Evolutionary conservation across 2,888 invertebrate genomes (phyloP).

Genomic region (Brachypalpus laphriformis): DNA sequence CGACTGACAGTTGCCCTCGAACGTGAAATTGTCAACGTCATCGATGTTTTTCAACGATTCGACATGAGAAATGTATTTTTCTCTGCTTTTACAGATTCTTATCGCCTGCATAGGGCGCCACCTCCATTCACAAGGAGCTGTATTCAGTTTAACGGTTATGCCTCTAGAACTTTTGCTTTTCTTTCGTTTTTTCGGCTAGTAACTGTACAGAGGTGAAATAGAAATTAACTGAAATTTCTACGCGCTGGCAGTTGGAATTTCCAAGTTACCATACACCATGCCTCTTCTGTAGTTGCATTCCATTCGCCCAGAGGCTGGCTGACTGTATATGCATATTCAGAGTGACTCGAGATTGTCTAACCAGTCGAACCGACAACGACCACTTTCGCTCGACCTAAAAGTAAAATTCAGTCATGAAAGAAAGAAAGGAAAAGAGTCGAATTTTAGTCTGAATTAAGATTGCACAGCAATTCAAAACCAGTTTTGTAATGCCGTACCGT

Average conservation of each 20-base stretch:
- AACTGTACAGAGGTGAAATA: constrained; percentile 73
- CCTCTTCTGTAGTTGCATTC: constrained; percentile 1
- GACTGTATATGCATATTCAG: constrained; percentile 31
- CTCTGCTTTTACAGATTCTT: not conserved
- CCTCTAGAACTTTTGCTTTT: constrained; percentile 33
- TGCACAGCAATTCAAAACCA: constrained; percentile 35
- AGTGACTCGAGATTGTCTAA: constrained; percentile 5
- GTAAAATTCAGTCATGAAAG: constrained; percentile 20
- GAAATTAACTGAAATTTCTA: constrained; percentile 48
- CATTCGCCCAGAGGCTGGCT: not conserved
- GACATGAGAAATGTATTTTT: constrained; percentile 37
- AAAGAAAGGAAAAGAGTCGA: constrained; percentile 52
- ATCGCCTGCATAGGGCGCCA: not conserved
- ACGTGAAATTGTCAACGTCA: constrained; percentile 72
- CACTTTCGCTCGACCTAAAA: constrained; percentile 72
- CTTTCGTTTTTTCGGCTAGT: constrained; percentile 26
- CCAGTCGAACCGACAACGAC: constrained; percentile 19
- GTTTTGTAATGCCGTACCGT: constrained; percentile 53
- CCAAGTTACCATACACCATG: constrained; percentile 7
- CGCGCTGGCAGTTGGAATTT: constrained; percentile 8
- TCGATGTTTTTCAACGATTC: constrained; percentile 52
- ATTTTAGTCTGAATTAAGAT: constrained; percentile 37
- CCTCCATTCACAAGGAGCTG: not conserved
- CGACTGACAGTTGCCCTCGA: constrained; percentile 49
- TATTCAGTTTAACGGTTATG: constrained; percentile 32